Evolutionary conservation across 2,797 vertebrate species (phyloP).

Genomic region (Rhinoraja longicauda): DNA sequence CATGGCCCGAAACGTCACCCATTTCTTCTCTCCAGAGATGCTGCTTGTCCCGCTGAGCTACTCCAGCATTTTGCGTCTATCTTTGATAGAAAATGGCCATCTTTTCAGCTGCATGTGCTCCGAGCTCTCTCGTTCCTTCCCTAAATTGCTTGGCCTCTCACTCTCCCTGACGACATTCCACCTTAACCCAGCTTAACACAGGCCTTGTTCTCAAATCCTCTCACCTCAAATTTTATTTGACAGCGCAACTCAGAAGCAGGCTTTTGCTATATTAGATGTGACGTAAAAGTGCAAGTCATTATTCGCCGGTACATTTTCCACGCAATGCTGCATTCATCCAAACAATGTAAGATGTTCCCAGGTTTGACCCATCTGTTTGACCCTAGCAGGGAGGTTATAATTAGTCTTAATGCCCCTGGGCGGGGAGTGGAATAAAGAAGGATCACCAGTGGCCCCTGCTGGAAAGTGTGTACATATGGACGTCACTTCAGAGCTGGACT

Average conservation of each 20-base stretch:
- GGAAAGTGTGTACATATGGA: not conserved
- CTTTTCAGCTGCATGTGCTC: not conserved
- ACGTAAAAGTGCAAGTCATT: not conserved
- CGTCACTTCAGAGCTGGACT: not conserved
- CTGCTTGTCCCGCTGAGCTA: too few relatives aligned
- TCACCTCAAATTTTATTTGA: not conserved
- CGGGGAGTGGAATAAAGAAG: not conserved
- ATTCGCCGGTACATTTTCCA: not conserved
- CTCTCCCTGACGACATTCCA: not conserved
- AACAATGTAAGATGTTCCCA: not conserved
- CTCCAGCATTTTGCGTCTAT: too few relatives aligned
- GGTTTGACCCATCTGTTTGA: not conserved
- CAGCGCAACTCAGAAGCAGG: not conserved
- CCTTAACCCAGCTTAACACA: not conserved
- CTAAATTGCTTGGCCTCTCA: not conserved
- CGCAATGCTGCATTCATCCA: not conserved
- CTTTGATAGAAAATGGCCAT: not conserved
- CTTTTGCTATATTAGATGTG: not conserved
- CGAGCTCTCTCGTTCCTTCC: not conserved
- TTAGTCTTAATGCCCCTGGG: not conserved
- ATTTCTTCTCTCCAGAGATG: too few relatives aligned
- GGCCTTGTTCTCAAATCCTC: not conserved
- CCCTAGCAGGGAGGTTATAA: not conserved
- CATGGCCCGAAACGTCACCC: too few relatives aligned
- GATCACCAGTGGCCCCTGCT: not conserved